Evolutionary conservation across 2,888 invertebrate genomes (phyloP).

Genomic region (Prenolepis imparis): DNA sequence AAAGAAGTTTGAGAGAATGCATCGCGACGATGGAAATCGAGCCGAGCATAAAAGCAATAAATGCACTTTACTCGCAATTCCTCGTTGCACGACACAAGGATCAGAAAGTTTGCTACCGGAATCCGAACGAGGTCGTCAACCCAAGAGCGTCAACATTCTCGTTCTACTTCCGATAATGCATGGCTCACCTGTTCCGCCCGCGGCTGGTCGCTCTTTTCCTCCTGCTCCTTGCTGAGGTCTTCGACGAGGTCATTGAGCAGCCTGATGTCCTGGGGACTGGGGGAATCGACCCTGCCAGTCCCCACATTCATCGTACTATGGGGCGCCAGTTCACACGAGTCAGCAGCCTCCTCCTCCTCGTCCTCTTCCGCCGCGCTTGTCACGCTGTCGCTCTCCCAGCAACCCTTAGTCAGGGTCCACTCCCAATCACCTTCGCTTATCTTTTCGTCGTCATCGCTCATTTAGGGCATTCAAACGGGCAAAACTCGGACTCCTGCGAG

Average conservation of each 20-base stretch:
- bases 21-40: neutral
- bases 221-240: slow-evolving; percentile 83
- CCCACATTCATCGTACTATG: slow-evolving; percentile 84
- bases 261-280: slow-evolving; percentile 85
- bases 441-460: slow-evolving; percentile 84
- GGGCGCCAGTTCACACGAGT: slow-evolving; percentile 84
- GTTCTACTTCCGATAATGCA: slow-evolving; percentile 28
- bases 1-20: neutral
- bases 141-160: neutral
- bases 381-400: slow-evolving; percentile 71
- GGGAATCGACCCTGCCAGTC: slow-evolving; percentile 83
- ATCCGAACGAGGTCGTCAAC: slow-evolving; percentile 1
- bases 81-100: neutral
- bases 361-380: slow-evolving; percentile 65
- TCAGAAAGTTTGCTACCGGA: slow-evolving; percentile 23
- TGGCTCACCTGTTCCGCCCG: slow-evolving; percentile 82
- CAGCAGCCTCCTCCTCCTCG: slow-evolving; percentile 68
- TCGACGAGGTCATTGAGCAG: slow-evolving; percentile 85
- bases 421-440: slow-evolving; percentile 80
- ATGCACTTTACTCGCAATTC: neutral
- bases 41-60: slow-evolving; percentile 5
- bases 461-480: slow-evolving; percentile 80
- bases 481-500: slow-evolving; percentile 6
- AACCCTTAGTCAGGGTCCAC: slow-evolving; percentile 72
- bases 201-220: slow-evolving; percentile 78